Evolutionary conservation across 2,888 invertebrate genomes (phyloP).

Genomic region (Atrina japonica): DNA sequence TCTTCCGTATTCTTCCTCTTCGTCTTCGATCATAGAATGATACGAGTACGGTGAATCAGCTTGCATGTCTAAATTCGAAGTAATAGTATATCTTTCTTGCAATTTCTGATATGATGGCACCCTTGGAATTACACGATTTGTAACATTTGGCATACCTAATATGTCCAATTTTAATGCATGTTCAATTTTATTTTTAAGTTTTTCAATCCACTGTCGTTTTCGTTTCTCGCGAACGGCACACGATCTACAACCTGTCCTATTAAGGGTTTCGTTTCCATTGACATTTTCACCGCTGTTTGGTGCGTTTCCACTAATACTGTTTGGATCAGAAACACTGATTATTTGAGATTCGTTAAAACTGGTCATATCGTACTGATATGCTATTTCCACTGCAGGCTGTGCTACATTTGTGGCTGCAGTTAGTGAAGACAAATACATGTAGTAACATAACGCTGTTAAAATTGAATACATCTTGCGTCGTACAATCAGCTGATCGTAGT

Average conservation of each 20-base stretch:
- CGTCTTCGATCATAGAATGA: slow-evolving; percentile 21
- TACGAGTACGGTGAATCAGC: slow-evolving; percentile 22
- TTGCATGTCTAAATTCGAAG: slow-evolving; percentile 31
- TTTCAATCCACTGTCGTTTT: slow-evolving; percentile 36
- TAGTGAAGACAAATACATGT: slow-evolving; percentile 2
- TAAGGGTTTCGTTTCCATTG: background rate
- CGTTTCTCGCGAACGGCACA: slow-evolving; percentile 35
- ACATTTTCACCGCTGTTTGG: slow-evolving; percentile 14
- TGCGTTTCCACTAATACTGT: no score
- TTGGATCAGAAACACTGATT: slow-evolving; percentile 16
- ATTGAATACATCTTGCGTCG: slow-evolving; percentile 22
- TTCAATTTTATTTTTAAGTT: slow-evolving; percentile 39
- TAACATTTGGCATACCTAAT: slow-evolving; percentile 62
- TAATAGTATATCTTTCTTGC: slow-evolving; percentile 58
- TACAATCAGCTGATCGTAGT: slow-evolving; percentile 45
- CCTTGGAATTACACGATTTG: slow-evolving; percentile 62
- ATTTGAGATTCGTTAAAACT: slow-evolving; percentile 28
- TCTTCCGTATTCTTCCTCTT: slow-evolving; percentile 40
- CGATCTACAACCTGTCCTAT: slow-evolving; percentile 18
- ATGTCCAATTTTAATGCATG: slow-evolving; percentile 42
- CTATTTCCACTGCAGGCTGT: slow-evolving; percentile 9
- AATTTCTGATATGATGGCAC: slow-evolving; percentile 61
- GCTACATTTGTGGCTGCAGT: slow-evolving; percentile 1
- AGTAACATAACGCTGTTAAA: slow-evolving; percentile 13
- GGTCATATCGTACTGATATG: slow-evolving; percentile 23